A percentile compares a stretch with the other conserved stretches of the same genome.
Evolutionary conservation across 2,888 invertebrate genomes (phyloP).

Genomic region (Cryptocephalus moraei): DNA sequence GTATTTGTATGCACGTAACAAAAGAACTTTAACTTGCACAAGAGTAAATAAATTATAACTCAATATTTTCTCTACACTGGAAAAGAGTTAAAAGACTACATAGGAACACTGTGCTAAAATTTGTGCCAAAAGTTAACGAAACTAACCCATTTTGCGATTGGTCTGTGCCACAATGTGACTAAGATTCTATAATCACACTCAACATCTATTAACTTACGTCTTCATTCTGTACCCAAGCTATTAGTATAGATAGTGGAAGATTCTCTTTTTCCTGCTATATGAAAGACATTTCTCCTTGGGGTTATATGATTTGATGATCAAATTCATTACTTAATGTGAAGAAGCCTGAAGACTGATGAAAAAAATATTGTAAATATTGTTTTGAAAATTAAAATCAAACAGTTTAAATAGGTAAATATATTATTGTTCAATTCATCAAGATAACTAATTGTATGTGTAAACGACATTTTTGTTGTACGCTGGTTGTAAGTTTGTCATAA

Average conservation of each 20-base stretch:
- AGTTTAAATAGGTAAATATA: conserved; percentile 11
- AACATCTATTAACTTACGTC: conserved; percentile 10
- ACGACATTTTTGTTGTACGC: background rate
- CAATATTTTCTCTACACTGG: too few relatives aligned
- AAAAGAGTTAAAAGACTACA: conserved; percentile 5
- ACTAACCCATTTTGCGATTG: conserved; percentile 19
- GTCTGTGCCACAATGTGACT: conserved; percentile 14
- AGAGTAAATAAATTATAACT: too few relatives aligned
- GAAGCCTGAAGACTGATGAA: conserved; percentile 24
- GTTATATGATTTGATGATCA: conserved; percentile 6
- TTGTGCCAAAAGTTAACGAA: conserved; percentile 6
- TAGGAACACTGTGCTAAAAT: conserved; percentile 5
- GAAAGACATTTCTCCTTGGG: too few relatives aligned
- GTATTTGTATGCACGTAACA: too few relatives aligned
- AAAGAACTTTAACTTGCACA: too few relatives aligned
- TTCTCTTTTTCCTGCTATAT: too few relatives aligned
- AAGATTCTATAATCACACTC: too few relatives aligned
- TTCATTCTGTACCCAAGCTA: conserved; percentile 10
- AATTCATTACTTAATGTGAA: conserved; percentile 14
- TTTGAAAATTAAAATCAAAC: conserved; percentile 16
- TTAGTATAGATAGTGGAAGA: conserved; percentile 4
- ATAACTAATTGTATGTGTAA: background rate
- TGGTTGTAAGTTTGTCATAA: background rate
- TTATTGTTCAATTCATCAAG: conserved; percentile 18
- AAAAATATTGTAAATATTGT: conserved; percentile 16